Evolutionary conservation across 2,113 vertebrate species (phyloP), one percentile per base, ranked within the genome.

Genomic region (Typhlomys cinereus): DNA sequence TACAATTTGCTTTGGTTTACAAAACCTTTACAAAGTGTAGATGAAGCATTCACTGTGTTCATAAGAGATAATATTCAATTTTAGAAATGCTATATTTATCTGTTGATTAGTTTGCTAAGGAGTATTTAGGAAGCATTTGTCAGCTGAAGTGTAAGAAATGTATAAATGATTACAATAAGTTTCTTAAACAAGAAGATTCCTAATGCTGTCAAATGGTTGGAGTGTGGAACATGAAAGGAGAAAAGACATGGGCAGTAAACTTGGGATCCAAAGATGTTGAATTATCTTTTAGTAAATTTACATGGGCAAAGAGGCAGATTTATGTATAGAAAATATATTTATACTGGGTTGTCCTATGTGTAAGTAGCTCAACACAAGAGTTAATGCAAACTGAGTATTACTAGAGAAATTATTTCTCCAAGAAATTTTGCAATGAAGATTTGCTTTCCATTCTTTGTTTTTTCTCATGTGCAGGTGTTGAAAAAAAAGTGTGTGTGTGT

Each of bases 351-450:
- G 50, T 36, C 21, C 82, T 52, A 39, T 0, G 59, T 12, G 1
- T 34, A 62, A 73, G 39, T 36, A 86, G 76, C 17, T 74, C 12
- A 88, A 64, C 25, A 59, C 46, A 78, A 71, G 21, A 61, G 27
- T 87, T 78, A 57, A 92, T 92, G 81, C 0, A 27, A 5, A 64
- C 46, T 59, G 31, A 89, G 7, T 94, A 8, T 10, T 4, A 11
- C 15, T 84, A 20, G 7, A 85, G 25, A 21, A 94, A 79, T 83
- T 25, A 78, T 74, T 85, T 90, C 57, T 88, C 15, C 0, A 85
- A 80, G 5, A 66, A 81, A 50, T 73, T 46, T 86, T 91, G 75
- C 64, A 95, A 84, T 85, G 36, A 10, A 85, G n/a, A 88, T 89
- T 92, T 79, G 75, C 59, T 83, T 4, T 13, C 78, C 31, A 86